Base-by-base conservation (phyloP, 30 jellyfish, hydroid and myxozoan genomes). In the Hydra vulgaris region DNA sequence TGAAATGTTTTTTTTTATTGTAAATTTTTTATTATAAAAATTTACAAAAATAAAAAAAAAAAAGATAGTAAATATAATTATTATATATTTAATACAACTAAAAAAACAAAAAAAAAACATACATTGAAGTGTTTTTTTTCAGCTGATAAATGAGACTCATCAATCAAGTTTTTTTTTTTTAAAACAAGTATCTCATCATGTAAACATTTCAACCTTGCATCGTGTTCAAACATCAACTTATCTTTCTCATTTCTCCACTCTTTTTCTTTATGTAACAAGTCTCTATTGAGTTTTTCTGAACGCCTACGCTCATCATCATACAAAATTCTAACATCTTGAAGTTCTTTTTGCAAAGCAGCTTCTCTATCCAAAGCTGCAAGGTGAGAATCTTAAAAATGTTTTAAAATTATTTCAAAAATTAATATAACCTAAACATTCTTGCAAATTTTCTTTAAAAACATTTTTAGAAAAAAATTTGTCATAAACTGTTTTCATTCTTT, bases 291-390 rank as follows among this genome's bases (percentile, higher is more conserved):
- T 18, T 76, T 61, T 72, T 88, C 94, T n/a, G 80, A 74, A 18
- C 78, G 84, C 21, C 73, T 82, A 55, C 85, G 55, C 8, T 74
- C 86, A 27, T 55, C 84, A 21, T 73, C 86, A 52, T 21, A 78
- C 22, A 74, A 77, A 15, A 81, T 77, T 7, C 96, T 85, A 12
- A 88, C 53, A 26, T 77, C 89, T 40, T 68, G 86, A 7, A 88
- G 84, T 68, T 88, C 89, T 21, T 27, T 83, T 81, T 82, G 90
- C 66, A 88, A 80, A 69, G 66, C 79, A 18, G 54, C 78, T 54
- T 88, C 96, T 23, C 96, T 87, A 56, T 78, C 74, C 21, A 79
- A 22, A 20, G 72, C 76, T 16, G 89, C 25, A 20, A 80, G 66
- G 20, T 71, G 61, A 21, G 25, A 12, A 21, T 70, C 84, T 71